phyloP scores from a whole-genome alignment of 2,113 vertebrate species.

The Amphiprion percula region DNA sequence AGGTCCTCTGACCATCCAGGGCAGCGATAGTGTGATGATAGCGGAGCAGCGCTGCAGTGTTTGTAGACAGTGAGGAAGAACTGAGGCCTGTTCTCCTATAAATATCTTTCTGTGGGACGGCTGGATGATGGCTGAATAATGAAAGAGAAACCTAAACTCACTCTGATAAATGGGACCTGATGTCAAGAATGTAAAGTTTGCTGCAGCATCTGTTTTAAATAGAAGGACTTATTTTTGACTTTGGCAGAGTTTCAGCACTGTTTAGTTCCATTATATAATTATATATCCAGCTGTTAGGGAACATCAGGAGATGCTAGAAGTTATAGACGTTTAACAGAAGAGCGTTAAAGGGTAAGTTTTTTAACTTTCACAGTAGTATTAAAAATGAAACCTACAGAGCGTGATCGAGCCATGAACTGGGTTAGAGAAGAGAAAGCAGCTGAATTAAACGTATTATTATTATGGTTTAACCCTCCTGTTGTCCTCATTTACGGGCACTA shows the following conservation, averaged over 20 bases:
- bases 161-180: constrained; percentile 10
- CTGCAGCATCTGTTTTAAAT: constrained; percentile 67
- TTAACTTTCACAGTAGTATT: neutral
- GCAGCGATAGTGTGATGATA: neutral
- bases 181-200: constrained; percentile 33
- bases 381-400: no score
- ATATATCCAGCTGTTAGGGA: no score
- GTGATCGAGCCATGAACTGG: no score
- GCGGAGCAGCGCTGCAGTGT: constrained; percentile 13
- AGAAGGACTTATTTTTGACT: constrained; percentile 1
- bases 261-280: neutral
- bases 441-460: neutral
- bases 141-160: constrained; percentile 26
- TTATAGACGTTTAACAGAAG: no score
- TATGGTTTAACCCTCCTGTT: neutral
- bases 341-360: no score
- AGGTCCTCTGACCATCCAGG: constrained; percentile 20
- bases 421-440: neutral
- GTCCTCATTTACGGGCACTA: no score
- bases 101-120: neutral
- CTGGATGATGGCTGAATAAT: constrained; percentile 28
- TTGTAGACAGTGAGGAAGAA: neutral
- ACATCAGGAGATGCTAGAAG: no score
- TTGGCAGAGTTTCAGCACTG: neutral
- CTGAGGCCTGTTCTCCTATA: neutral